phyloP scores from a whole-genome alignment of 2,888 invertebrate species.

The Andrena flavipes region DNA sequence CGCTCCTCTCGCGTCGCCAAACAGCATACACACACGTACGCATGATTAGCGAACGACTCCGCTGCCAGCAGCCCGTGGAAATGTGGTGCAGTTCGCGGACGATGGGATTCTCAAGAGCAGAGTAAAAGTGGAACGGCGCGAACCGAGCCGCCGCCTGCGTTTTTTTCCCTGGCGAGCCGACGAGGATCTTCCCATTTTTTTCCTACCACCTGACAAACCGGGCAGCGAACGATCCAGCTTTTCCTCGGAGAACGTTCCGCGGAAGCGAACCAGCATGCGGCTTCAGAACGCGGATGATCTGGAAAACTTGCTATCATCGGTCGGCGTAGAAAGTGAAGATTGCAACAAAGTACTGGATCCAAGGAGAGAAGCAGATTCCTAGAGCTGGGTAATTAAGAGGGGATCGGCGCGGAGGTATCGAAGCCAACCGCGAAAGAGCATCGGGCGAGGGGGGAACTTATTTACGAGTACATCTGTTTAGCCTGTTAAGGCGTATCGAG shows the following conservation, averaged over 20 bases:
- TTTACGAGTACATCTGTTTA: conserved; percentile 70
- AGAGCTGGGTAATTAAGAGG: conserved; percentile 49
- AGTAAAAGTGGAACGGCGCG: conserved; percentile 71
- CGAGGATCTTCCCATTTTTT: conserved; percentile 21
- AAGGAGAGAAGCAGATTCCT: conserved; percentile 35
- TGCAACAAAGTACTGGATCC: not conserved
- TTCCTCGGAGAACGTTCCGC: not conserved
- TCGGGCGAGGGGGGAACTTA: conserved; percentile 50
- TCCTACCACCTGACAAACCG: not conserved
- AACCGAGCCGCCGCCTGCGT: conserved; percentile 5
- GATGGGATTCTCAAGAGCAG: conserved; percentile 61
- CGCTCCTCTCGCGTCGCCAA: conserved; percentile 29
- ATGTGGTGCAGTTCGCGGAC: conserved; percentile 50
- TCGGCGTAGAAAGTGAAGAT: conserved; percentile 25
- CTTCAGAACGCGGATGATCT: no score
- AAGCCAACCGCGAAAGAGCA: conserved; percentile 51
- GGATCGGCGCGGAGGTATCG: conserved; percentile 27
- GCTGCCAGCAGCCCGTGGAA: conserved; percentile 57
- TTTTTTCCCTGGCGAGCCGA: not conserved
- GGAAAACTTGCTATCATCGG: no score
- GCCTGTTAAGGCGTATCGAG: conserved; percentile 70
- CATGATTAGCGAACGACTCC: conserved; percentile 62
- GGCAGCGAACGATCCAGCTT: not conserved
- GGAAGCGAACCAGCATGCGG: not conserved
- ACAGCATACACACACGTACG: conserved; percentile 57